Base-by-base conservation (phyloP, 2,113 vertebrate genomes). In the Mugil cephalus region DNA sequence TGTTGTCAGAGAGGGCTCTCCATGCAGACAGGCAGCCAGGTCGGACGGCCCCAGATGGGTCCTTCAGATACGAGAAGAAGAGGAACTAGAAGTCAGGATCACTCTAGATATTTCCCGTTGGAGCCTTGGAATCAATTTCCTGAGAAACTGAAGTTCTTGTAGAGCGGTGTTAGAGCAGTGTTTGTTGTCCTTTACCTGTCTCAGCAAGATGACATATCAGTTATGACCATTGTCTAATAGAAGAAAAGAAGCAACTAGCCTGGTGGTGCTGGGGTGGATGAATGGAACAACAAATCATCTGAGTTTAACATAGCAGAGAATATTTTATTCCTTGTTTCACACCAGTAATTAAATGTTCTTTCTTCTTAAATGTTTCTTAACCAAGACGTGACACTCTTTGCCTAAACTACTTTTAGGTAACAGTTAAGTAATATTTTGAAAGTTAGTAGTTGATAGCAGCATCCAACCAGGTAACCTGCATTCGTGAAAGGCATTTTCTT, bases 1-100 rank as follows among this genome's bases (percentile, higher is more conserved):
- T 86, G 84, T 85, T 87, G 84, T 89, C 72, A 74, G 74, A 38
- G 75, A 86, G 68, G 79, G 79, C 71, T 85, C 81, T 83, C 79
- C 62, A 60, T 70, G 64, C 80, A 76, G 73, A 79, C 82, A 38
- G 79, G 59, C 82, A 60, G 80, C 59, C 43, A 62, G 59, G 47
- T 46, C 21, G 78, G 80, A 80, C 42, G 10, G 58, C 61, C 74
- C 87, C 84, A 85, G 85, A 89, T 87, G 87, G 85, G 86, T 78
- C 75, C 84, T 78, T 82, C 56, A 70, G 39, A 75, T 61, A 34
- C 1, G 15, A 61, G 24, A 38, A 17, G 47, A 56, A 18, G 24
- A 48, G 7, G 24, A 68, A 50, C 17, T 18, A 39, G 34, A 71
- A n/a, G 47, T 34, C 35, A 53, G 52, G 38, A 58, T 69, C 51